Percentiles rank a stretch among this genome's conserved stretches.
phyloP scores from a whole-genome alignment of 2,797 vertebrate genomes.

The Fundulus diaphanus region DNA sequence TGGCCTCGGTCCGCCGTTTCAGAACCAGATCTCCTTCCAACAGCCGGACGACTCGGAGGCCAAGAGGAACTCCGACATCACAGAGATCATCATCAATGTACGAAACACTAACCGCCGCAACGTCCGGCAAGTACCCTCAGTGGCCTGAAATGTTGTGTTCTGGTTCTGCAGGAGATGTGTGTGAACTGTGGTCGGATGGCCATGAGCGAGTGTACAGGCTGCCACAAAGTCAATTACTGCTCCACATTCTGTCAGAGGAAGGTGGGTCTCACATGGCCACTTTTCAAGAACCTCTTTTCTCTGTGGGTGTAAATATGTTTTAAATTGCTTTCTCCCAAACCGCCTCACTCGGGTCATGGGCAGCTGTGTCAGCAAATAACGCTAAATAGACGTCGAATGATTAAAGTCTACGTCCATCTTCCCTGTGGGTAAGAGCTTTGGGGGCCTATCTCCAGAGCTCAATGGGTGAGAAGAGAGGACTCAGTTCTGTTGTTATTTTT shows the following conservation, averaged over 20 bases:
- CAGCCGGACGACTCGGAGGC: conserved; percentile 84
- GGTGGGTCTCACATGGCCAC: conserved; percentile 74
- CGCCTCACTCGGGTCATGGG: neutral
- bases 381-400: neutral
- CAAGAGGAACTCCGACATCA: conserved; percentile 77
- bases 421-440: too few species aligned
- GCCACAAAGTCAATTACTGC: conserved; percentile 98
- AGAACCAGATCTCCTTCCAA: conserved; percentile 85
- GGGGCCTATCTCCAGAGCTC: too few species aligned
- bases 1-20: conserved; percentile 71
- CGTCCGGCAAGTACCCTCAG: neutral
- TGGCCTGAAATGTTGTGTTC: neutral
- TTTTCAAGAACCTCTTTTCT: too few species aligned
- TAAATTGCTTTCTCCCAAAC: neutral
- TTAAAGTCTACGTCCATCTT: neutral
- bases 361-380: neutral
- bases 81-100: conserved; percentile 90
- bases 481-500: too few species aligned
- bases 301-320: neutral
- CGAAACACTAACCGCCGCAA: conserved; percentile 21
- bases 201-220: conserved; percentile 92
- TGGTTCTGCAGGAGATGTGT: conserved; percentile 88
- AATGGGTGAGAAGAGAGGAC: too few species aligned
- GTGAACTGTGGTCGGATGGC: conserved; percentile 95
- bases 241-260: conserved; percentile 97